phyloP scores from a whole-genome alignment of 2,113 vertebrate genomes.

The Pituophis catenifer region DNA sequence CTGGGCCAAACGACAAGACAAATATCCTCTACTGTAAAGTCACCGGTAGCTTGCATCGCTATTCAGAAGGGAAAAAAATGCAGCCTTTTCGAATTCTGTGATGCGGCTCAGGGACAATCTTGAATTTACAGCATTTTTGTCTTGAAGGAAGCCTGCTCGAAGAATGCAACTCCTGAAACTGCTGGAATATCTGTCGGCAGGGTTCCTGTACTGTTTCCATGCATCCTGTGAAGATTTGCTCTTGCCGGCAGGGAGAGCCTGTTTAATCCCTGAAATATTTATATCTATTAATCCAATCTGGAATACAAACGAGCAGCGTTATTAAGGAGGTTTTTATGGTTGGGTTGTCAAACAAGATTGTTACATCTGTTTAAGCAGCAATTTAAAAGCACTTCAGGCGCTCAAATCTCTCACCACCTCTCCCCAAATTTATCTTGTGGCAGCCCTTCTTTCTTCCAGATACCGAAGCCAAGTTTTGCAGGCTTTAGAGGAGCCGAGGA shows the following conservation, averaged over 20 bases:
- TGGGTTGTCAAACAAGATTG: constrained; percentile 39
- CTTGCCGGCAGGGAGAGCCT: constrained; percentile 42
- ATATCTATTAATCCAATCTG: constrained; percentile 41
- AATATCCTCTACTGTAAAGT: neutral
- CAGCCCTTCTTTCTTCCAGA: neutral
- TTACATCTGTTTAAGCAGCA: constrained; percentile 38
- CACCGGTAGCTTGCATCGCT: neutral
- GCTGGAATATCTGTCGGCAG: neutral
- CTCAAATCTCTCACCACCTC: neutral
- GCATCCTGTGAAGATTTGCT: constrained; percentile 41
- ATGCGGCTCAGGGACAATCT: neutral
- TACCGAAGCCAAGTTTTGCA: no score
- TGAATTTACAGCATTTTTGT: neutral
- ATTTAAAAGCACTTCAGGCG: constrained; percentile 6
- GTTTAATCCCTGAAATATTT: constrained; percentile 57
- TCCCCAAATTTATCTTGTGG: neutral
- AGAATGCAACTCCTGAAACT: constrained; percentile 1
- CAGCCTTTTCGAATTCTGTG: neutral
- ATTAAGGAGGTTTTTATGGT: constrained; percentile 50
- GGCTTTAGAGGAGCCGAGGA: neutral
- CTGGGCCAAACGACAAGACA: neutral
- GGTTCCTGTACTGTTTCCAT: constrained; percentile 15
- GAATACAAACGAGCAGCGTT: constrained; percentile 52
- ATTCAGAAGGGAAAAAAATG: neutral
- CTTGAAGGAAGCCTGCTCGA: neutral